These are phyloP conservation scores for Scylla paramamosain DNA, from an alignment of 1,140 invertebrate species.

Conservation along the genomic window DNA sequence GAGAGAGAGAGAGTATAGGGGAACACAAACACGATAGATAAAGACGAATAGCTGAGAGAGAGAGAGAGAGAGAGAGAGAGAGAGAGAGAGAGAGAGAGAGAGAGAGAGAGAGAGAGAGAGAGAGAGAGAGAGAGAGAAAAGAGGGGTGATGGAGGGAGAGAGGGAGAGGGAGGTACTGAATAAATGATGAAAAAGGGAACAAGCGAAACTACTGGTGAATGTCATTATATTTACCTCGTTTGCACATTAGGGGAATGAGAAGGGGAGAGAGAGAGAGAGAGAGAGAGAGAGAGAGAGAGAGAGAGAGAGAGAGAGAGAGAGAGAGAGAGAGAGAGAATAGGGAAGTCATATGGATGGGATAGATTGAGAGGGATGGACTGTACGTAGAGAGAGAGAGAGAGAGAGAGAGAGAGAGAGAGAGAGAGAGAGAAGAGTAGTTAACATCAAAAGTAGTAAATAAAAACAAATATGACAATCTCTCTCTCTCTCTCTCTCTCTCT, in stretches of 20 bases:
- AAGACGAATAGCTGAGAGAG: neutral
- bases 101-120: conserved; percentile 56
- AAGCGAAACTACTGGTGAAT: conserved; percentile 45
- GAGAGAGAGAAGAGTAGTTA: neutral
- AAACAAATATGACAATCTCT: no score
- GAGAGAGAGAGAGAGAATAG: neutral
- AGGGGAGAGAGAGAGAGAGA: conserved; percentile 23
- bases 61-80: conserved; percentile 56
- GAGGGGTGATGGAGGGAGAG: neutral
- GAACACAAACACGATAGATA: neutral
- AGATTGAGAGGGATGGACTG: no score
- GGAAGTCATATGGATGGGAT: no score
- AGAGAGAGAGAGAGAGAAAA: conserved; percentile 31
- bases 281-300: neutral
- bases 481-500: neutral
- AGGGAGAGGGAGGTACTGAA: neutral
- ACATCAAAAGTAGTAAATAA: neutral
- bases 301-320: neutral
- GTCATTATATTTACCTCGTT: conserved; percentile 48
- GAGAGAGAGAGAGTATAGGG: neutral
- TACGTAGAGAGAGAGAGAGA: conserved; percentile 35
- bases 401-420: neutral
- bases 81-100: conserved; percentile 50
- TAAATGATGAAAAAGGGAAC: conserved; percentile 48
- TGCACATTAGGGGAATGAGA: conserved; percentile 46